These are phyloP conservation scores for Ganaspis sp. DNA, from an alignment of 1,140 invertebrate species.

Conservation along the genomic window DNA sequence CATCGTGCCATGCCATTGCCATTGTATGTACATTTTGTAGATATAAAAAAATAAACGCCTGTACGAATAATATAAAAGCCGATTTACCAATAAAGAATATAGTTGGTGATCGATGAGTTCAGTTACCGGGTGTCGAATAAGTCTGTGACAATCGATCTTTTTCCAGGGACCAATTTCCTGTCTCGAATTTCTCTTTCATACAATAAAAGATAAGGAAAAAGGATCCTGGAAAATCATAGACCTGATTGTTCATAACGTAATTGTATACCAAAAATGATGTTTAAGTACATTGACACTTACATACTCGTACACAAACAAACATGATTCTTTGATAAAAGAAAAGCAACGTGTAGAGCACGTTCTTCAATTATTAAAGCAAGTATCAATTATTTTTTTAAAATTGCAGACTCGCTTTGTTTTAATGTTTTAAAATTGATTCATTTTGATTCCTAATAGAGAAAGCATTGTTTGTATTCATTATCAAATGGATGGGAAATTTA, in stretches of 20 bases:
- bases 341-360: background rate
- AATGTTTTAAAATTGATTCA: no score
- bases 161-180: background rate
- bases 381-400: background rate
- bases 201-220: background rate
- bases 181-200: background rate
- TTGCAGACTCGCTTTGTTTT: background rate
- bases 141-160: background rate
- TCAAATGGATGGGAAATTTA: no score
- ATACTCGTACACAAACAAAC: background rate
- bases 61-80: slow-evolving; percentile 32
- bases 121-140: slow-evolving; percentile 24
- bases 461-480: no score
- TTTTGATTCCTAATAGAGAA: no score
- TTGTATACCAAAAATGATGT: background rate
- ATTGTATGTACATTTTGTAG: slow-evolving; percentile 44
- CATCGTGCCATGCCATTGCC: slow-evolving; percentile 24
- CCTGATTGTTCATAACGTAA: background rate
- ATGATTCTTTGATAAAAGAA: background rate
- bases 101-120: slow-evolving; percentile 1
- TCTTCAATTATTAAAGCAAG: background rate
- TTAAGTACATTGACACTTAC: background rate
- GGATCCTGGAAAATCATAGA: background rate
- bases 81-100: slow-evolving; percentile 23
- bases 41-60: slow-evolving; percentile 25